phyloP scores from a whole-genome alignment of 2,113 vertebrate species.

The Lepus americanus region DNA sequence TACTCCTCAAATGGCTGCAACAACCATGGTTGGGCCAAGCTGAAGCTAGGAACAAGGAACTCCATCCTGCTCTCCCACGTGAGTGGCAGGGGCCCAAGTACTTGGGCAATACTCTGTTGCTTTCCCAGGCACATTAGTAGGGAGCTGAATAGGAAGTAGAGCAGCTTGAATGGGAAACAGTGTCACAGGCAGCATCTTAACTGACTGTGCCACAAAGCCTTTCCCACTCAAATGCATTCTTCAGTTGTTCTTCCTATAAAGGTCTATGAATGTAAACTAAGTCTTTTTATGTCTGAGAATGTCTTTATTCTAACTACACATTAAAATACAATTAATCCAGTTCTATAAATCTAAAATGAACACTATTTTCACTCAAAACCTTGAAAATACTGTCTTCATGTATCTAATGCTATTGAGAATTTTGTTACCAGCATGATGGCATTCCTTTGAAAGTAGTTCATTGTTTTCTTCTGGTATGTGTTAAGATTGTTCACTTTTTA shows the following conservation, averaged over 20 bases:
- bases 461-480: background rate
- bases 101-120: too few species aligned
- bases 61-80: too few species aligned
- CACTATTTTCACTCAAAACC: constrained; percentile 3
- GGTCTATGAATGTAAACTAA: background rate
- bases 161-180: too few species aligned
- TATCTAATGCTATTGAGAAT: background rate
- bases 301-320: background rate
- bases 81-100: too few species aligned
- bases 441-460: background rate
- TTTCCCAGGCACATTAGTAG: too few species aligned
- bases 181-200: too few species aligned
- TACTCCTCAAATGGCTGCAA: too few species aligned
- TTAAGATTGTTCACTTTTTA: background rate
- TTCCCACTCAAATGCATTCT: background rate
- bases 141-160: too few species aligned
- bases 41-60: too few species aligned
- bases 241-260: background rate
- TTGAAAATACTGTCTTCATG: background rate
- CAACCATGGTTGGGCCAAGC: too few species aligned
- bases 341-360: background rate
- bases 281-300: constrained; percentile 3
- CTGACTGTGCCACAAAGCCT: too few species aligned
- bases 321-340: background rate
- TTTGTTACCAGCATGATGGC: background rate